Conservation (phyloP, 2,888 invertebrate species). For the Cephus sareptanus region DNA sequence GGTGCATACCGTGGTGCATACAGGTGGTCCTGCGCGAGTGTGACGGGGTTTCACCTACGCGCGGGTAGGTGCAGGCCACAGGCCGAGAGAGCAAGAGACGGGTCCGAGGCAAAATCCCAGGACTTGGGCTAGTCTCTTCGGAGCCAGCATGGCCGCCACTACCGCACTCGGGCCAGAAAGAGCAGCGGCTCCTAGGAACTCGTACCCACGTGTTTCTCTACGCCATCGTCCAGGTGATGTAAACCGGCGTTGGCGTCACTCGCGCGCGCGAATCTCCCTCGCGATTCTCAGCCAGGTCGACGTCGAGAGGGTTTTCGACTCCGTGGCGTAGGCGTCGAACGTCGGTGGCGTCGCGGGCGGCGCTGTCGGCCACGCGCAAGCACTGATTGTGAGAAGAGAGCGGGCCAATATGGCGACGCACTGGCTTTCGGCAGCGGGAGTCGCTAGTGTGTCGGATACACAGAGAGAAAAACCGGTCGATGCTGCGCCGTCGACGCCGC, state of each 20-base stretch:
- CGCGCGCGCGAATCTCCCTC: slow-evolving; percentile 5
- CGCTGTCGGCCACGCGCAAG: slow-evolving; percentile 41
- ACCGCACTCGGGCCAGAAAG: slow-evolving; percentile 26
- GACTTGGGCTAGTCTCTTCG: slow-evolving; percentile 26
- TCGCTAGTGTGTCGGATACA: slow-evolving; percentile 1
- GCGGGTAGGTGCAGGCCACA: slow-evolving; percentile 4
- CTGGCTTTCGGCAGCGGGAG: not conserved
- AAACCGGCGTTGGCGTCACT: slow-evolving; percentile 14
- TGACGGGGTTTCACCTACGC: slow-evolving; percentile 1
- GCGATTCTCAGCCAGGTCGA: slow-evolving; percentile 1
- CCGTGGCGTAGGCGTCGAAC: slow-evolving; percentile 8
- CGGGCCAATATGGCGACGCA: slow-evolving; percentile 49
- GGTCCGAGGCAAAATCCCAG: slow-evolving; percentile 19
- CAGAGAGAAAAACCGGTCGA: slow-evolving; percentile 50
- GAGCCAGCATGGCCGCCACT: slow-evolving; percentile 34
- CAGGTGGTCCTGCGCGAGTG: slow-evolving; percentile 8
- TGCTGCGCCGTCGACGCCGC: slow-evolving; percentile 31
- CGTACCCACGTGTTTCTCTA: slow-evolving; percentile 2
- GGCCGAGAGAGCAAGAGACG: slow-evolving; percentile 4
- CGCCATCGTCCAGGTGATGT: not conserved
- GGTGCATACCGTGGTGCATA: not conserved
- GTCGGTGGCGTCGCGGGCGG: slow-evolving; percentile 26
- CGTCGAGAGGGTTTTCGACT: not conserved
- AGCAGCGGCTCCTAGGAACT: slow-evolving; percentile 7
- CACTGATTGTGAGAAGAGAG: slow-evolving; percentile 28